These are phyloP conservation scores for Operophtera brumata DNA, from an alignment of 2,888 invertebrate genomes.

Conservation along the genomic window DNA sequence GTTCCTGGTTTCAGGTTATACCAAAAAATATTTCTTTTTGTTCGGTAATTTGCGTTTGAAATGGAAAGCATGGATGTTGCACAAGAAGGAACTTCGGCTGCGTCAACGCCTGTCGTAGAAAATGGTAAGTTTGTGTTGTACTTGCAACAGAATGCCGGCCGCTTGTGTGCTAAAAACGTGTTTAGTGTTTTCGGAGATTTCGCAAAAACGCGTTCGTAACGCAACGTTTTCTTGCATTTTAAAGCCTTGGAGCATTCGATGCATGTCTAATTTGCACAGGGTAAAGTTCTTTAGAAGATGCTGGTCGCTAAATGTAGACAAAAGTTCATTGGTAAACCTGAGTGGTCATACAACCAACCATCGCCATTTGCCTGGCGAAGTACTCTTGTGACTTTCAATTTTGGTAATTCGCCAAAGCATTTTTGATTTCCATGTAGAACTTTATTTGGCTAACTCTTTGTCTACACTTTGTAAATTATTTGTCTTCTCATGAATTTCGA, in stretches of 20 bases:
- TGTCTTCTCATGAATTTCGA: neutral
- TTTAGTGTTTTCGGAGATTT: conserved; percentile 40
- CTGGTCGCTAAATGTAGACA: neutral
- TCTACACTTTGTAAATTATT: neutral
- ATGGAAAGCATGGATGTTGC: conserved; percentile 80
- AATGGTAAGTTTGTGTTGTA: conserved; percentile 62
- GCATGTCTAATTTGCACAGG: neutral
- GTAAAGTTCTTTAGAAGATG: neutral
- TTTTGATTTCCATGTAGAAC: no score
- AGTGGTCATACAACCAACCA: neutral
- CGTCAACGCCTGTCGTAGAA: conserved; percentile 67
- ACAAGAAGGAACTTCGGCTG: conserved; percentile 68
- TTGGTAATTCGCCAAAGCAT: neutral
- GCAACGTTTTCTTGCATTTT: neutral
- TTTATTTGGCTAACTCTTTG: neutral
- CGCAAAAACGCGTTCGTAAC: neutral
- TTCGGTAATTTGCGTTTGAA: conserved; percentile 47
- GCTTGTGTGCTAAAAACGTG: conserved; percentile 59
- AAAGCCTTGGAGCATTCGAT: no score
- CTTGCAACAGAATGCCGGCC: conserved; percentile 23
- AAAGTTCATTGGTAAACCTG: neutral
- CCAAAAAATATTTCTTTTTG: conserved; percentile 51
- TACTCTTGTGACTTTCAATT: neutral
- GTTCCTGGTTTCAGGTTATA: conserved; percentile 70
- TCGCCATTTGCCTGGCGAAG: neutral